Conservation (phyloP, 2,113 vertebrate species). For the Muscicapa adusta region DNA sequence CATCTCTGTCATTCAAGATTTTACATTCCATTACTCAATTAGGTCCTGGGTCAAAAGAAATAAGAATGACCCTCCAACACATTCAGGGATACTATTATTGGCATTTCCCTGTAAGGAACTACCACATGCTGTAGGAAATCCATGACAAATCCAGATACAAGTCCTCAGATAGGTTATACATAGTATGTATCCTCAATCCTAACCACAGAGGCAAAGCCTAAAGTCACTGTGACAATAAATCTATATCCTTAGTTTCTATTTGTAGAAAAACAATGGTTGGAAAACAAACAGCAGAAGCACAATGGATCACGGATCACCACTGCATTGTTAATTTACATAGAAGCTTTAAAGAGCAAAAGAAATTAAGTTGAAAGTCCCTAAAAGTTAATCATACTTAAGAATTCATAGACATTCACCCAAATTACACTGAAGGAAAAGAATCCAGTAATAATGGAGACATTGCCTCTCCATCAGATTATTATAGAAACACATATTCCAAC, state of each 20-base stretch:
- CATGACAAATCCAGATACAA: background rate
- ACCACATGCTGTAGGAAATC: background rate
- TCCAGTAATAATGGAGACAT: background rate
- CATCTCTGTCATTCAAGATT: background rate
- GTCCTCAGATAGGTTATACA: background rate
- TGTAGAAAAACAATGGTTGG: background rate
- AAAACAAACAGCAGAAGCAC: background rate
- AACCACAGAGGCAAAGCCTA: background rate
- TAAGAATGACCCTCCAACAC: background rate
- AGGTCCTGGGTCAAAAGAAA: background rate
- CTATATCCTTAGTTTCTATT: background rate
- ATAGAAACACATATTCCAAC: background rate
- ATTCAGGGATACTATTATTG: background rate
- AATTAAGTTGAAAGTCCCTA: background rate
- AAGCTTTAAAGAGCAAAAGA: background rate
- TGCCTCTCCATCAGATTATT: background rate
- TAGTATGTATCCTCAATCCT: background rate
- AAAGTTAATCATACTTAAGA: background rate
- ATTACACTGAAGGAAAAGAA: background rate
- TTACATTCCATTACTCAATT: background rate
- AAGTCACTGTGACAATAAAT: background rate
- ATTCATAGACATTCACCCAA: background rate
- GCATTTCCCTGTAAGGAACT: background rate
- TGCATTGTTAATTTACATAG: background rate
- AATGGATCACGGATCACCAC: background rate